Evolutionary conservation across 2,797 vertebrate species (phyloP), one percentile per base, ranked within the genome.

Genomic region (Anas bahamensis): DNA sequence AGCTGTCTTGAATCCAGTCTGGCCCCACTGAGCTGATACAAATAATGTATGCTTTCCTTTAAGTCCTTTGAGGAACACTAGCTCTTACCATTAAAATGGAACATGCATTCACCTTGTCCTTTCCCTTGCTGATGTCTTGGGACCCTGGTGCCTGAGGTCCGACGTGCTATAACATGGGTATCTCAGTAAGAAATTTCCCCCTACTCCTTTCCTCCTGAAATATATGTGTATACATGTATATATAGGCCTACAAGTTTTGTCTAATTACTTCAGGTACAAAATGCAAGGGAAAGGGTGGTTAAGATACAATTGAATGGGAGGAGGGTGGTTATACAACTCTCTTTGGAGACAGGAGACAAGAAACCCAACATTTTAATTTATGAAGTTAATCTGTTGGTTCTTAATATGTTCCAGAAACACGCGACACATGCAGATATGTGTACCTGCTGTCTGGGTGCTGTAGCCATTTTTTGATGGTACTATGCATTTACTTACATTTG

Each of bases 231-330:
- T 52, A 52, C 42, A 44, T 44, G 42, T 48, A 22, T 52, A 52
- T 26, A 26, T 52, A 52, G 22, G 3, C 4, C 46, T 61, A 9
- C 29, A 55, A 50, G 2, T 41, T 26, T 4, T 63, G 9, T 52
- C 7, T 57, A 61, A 50, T 33, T 68, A 26, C 15, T 83, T 68
- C 56, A 78, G 18, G 19, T 35, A 44, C 42, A 41, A 64, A 6
- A 41, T 31, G 9, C n/a, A 71, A 41, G 14, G 9, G 23, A 48
- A 10, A 22, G 0, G 1, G 7, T 12, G 13, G 9, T 29, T 29
- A 61, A 31, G 23, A 39, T 10, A 72, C 35, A 21, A 21, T n/a
- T 56, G 48, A 66, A 41, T 11, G 35, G 37, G 11, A 80, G 22
- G 14, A 68, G 56, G 31, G 19, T 16, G 18, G 41, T 21, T 31